Conservation (phyloP, 1,140 invertebrate genomes). For the Papilio polyxenes region DNA sequence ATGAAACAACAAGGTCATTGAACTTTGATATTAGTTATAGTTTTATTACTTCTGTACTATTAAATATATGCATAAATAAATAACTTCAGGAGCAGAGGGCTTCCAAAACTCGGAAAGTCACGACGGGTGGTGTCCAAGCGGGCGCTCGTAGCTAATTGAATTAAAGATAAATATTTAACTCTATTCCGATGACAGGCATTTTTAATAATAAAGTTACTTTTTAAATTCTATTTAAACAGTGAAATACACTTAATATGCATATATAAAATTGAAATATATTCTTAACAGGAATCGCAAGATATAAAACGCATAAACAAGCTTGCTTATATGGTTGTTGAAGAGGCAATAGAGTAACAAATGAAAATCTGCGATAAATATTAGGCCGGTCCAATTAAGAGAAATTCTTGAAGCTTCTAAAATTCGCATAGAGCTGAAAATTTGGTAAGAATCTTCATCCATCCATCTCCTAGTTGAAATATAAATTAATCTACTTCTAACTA, state of each 20-base stretch:
- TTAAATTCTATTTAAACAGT: background rate
- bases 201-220: background rate
- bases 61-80: constrained; percentile 3
- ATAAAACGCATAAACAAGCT: too few relatives aligned
- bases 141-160: constrained; percentile 5
- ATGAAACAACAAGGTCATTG: background rate
- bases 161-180: constrained; percentile 19
- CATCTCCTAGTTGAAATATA: too few relatives aligned
- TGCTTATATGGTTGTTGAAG: too few relatives aligned
- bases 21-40: background rate
- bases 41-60: background rate
- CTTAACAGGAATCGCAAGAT: too few relatives aligned
- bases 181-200: background rate
- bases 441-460: too few relatives aligned
- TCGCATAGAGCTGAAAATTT: too few relatives aligned
- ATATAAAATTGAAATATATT: background rate
- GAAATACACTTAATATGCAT: background rate
- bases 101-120: background rate
- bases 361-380: too few relatives aligned
- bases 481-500: too few relatives aligned
- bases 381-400: too few relatives aligned
- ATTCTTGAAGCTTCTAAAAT: too few relatives aligned
- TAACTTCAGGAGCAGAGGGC: background rate
- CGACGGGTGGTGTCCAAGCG: constrained; percentile 12
- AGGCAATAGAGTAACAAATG: too few relatives aligned